Evolutionary conservation across 2,113 vertebrate species (phyloP).

Genomic region (Barnardius zonarius): DNA sequence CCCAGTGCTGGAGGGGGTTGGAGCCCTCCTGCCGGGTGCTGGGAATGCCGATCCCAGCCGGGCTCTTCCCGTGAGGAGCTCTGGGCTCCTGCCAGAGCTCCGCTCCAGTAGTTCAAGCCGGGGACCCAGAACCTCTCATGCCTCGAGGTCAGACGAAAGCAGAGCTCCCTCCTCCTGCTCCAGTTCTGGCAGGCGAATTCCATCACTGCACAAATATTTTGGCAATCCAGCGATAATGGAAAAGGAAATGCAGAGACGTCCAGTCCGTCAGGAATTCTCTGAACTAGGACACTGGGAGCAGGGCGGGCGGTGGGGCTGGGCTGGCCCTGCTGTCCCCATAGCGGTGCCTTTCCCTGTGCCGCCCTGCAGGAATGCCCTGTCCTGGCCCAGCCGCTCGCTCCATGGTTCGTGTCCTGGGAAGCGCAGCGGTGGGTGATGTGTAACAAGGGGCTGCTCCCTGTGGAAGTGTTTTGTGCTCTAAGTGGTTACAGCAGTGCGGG

Average conservation of each 20-base stretch:
- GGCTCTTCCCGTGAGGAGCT: neutral
- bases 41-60: neutral
- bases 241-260: constrained; percentile 36
- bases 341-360: neutral
- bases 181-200: constrained; percentile 62
- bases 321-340: neutral
- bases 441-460: neutral
- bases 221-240: constrained; percentile 36
- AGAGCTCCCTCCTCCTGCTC: constrained; percentile 57
- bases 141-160: constrained; percentile 32
- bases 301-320: neutral
- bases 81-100: constrained; percentile 14
- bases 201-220: constrained; percentile 65
- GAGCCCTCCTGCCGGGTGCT: neutral
- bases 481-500: constrained; percentile 48
- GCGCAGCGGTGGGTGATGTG: neutral
- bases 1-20: neutral
- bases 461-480: constrained; percentile 13
- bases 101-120: neutral
- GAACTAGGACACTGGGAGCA: neutral
- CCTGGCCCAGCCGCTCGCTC: neutral
- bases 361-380: neutral
- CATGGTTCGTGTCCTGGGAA: neutral
- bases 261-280: constrained; percentile 7
- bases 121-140: constrained; percentile 35